These are phyloP conservation scores for Prinia subflava DNA, from an alignment of 2,113 vertebrate species.

Conservation along the genomic window DNA sequence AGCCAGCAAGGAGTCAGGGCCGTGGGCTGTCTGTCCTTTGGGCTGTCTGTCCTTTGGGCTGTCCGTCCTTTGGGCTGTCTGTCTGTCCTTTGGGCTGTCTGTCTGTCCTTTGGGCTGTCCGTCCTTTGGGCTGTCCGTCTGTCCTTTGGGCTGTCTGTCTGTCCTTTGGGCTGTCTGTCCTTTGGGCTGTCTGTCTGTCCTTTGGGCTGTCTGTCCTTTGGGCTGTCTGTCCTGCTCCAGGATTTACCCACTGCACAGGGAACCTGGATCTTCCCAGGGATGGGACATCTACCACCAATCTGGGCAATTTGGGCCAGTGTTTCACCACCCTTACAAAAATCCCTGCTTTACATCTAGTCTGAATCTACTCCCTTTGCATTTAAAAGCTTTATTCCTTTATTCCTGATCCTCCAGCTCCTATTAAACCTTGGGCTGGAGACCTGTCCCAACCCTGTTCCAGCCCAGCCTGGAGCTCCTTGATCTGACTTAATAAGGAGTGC, in stretches of 20 bases:
- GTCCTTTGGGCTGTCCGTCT: not conserved
- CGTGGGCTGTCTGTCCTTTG: not conserved
- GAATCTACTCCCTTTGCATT: not conserved
- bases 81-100: too few species aligned
- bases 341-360: not conserved
- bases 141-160: not conserved
- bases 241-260: not conserved
- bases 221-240: not conserved
- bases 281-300: not conserved
- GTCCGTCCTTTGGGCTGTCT: not conserved
- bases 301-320: not conserved
- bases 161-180: not conserved
- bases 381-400: not conserved
- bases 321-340: not conserved
- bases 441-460: not conserved
- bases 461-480: not conserved
- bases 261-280: not conserved
- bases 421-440: not conserved
- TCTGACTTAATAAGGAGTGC: conserved; percentile 21
- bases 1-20: not conserved
- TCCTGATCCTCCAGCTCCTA: accelerated
- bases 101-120: too few species aligned
- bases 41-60: not conserved
- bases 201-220: not conserved
- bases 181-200: not conserved